Evolutionary conservation across 2,888 invertebrate genomes (phyloP).

Genomic region (Cephonodes hylas): DNA sequence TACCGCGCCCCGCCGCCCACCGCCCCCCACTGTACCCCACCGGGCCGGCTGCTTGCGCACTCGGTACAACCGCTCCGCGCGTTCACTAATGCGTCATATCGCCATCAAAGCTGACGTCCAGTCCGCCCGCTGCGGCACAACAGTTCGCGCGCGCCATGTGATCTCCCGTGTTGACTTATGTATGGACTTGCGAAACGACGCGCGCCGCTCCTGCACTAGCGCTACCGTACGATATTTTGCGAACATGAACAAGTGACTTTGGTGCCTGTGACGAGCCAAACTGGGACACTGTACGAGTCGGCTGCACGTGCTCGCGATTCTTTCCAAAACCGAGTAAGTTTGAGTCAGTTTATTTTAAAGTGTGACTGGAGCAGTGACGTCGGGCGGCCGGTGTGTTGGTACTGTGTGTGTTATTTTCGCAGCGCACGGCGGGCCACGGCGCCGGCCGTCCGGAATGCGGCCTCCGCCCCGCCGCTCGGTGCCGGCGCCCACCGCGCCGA

Average conservation of each 20-base stretch:
- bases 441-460: constrained; percentile 70
- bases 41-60: constrained; percentile 68
- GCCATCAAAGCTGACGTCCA: constrained; percentile 66
- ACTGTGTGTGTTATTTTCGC: constrained; percentile 71
- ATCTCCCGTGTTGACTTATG: constrained; percentile 67
- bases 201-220: constrained; percentile 16
- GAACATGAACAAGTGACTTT: constrained; percentile 62
- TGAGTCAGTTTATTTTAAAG: constrained; percentile 71
- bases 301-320: constrained; percentile 65
- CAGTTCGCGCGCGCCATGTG: constrained; percentile 75
- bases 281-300: constrained; percentile 55
- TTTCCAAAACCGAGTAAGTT: constrained; percentile 66
- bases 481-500: constrained; percentile 62
- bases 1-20: constrained; percentile 41
- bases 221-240: constrained; percentile 27
- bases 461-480: constrained; percentile 68
- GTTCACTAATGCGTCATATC: constrained; percentile 80
- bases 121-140: constrained; percentile 40
- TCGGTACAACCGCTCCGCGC: constrained; percentile 71
- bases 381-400: constrained; percentile 44
- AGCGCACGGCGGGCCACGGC: constrained; percentile 51
- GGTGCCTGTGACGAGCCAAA: constrained; percentile 55
- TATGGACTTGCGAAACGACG: constrained; percentile 28
- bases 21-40: constrained; percentile 48
- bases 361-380: constrained; percentile 61